Evolutionary conservation across 2,113 vertebrate genomes (phyloP), one percentile per base, ranked within the genome.

Genomic region (Phalacrocorax brasilianus): DNA sequence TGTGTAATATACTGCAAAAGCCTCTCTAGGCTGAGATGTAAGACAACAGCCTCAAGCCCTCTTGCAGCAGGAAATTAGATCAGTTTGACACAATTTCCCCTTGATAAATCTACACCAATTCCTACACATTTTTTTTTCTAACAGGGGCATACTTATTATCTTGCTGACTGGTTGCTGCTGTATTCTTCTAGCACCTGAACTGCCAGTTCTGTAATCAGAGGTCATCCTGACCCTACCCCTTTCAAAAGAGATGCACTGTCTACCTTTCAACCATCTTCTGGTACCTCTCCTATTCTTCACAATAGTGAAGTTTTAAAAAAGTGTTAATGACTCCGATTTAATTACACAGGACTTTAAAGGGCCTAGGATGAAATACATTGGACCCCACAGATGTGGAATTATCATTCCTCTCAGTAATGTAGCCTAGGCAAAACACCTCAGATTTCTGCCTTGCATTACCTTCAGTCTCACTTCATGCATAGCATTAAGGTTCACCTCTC

Each of bases 121-220:
- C 21, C 11, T 62, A 78, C 9, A 38, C n/a, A 24, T 15, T 65
- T 53, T 30, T 17, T 49, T 44, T 59, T 5, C 8, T 52, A 52
- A 26, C 12, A 45, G 10, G 19, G 3, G 1, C 1, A 0, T 65
- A 44, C 24, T 59, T 28, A 44, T 35, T 59, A 30, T 59, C 14
- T 47, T 65, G 50, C 26, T 86, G 58, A 33, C 27, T 38, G 8
- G 5, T 52, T 77, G 13, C 72, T 86, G 30, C 72, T 62, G 15
- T 76, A 53, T 53, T 81, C 47, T 75, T 38, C 26, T 58, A 83
- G 40, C 61, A 91, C 58, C 30, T 44, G 58, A 83, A 66, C 49
- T n/a, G 10, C 12, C 42, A 85, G 21, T 12, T 70, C 26, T 44
- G 17, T 45, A 3, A 0, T 44, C 30, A 15, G 38, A 77, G 55